phyloP scores from a whole-genome alignment of 2,113 vertebrate genomes.

The Sula dactylatra region DNA sequence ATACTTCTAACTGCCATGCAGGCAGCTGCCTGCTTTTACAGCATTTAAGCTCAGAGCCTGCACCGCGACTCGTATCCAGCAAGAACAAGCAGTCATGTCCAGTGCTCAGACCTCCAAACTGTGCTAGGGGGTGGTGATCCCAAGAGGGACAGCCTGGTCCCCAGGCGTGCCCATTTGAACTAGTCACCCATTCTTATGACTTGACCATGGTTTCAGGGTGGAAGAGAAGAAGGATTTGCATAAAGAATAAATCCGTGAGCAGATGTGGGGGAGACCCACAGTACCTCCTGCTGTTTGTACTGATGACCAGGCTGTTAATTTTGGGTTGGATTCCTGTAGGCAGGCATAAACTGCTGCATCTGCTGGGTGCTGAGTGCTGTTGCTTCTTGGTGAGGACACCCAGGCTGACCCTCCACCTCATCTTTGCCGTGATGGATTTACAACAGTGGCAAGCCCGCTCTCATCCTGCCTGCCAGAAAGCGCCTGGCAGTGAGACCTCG shows the following conservation, averaged over 20 bases:
- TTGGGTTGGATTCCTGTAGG: background rate
- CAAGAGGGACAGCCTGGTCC: background rate
- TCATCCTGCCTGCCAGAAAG: background rate
- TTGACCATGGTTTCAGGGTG: background rate
- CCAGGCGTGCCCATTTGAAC: background rate
- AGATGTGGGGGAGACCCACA: background rate
- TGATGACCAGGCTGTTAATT: background rate
- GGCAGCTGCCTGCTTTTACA: background rate
- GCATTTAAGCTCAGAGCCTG: background rate
- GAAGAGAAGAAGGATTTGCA: background rate
- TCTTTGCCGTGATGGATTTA: background rate
- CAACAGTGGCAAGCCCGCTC: accelerated
- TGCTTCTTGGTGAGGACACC: background rate
- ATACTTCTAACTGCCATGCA: background rate
- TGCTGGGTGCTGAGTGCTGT: background rate
- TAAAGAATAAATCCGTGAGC: too few relatives aligned
- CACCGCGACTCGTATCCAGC: background rate
- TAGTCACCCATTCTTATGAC: background rate
- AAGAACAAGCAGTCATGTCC: background rate
- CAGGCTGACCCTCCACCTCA: background rate
- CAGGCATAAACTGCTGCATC: background rate
- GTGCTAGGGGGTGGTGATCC: background rate
- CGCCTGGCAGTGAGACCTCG: background rate
- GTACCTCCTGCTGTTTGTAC: background rate
- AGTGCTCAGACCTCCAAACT: background rate